phyloP scores from a whole-genome alignment of 2,113 vertebrate species.

The Verasper variegatus region DNA sequence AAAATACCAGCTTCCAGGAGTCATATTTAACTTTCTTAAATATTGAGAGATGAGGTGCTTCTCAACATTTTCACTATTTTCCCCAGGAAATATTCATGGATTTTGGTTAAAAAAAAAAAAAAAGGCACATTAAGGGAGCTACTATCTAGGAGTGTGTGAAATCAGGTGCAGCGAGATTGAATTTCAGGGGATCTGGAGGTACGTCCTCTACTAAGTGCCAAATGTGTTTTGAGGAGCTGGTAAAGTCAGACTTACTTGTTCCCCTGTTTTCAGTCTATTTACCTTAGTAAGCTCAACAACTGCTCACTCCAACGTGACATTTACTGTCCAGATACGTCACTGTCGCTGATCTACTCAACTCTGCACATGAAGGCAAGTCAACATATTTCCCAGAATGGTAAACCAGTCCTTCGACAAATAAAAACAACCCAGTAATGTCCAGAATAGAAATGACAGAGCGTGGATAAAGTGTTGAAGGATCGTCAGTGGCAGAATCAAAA shows the following conservation, averaged over 20 bases:
- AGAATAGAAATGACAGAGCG: conserved; percentile 5
- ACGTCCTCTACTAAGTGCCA: too few species aligned
- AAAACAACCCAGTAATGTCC: background rate
- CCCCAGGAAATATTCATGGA: too few species aligned
- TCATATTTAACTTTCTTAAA: too few species aligned
- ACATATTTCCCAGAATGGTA: conserved; percentile 2
- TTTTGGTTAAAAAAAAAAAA: too few species aligned
- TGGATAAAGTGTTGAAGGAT: conserved; percentile 2
- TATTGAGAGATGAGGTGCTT: too few species aligned
- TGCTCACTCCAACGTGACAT: background rate
- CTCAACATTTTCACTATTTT: too few species aligned
- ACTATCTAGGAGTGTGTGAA: too few species aligned
- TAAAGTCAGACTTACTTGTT: background rate
- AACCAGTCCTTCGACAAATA: conserved; percentile 39
- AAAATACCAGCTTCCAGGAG: background rate
- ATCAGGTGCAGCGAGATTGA: too few species aligned
- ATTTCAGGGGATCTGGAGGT: too few species aligned
- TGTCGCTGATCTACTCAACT: background rate
- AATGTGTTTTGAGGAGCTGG: background rate
- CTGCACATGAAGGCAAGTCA: background rate
- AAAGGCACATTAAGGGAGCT: too few species aligned
- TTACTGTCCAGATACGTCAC: background rate
- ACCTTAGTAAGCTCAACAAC: background rate
- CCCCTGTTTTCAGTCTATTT: background rate
- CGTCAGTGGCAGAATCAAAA: conserved; percentile 15